Evolutionary conservation across 1,140 invertebrate species (phyloP).

Genomic region (Stegodyphus dumicola): DNA sequence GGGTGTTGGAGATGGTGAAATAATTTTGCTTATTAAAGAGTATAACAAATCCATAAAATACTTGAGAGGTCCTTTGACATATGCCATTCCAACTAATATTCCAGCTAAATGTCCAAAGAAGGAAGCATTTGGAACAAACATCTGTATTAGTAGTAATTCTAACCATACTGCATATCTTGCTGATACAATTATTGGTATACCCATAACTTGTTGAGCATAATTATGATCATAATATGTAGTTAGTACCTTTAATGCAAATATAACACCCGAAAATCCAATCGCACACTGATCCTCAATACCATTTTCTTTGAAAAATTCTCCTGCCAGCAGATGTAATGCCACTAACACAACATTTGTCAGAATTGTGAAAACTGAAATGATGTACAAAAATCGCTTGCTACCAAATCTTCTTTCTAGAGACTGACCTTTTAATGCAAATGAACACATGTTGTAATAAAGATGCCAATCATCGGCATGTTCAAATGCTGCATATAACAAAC

Average conservation of each 20-base stretch:
- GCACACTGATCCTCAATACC: slow-evolving; percentile 71
- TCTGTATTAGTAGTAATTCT: slow-evolving; percentile 77
- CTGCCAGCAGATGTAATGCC: slow-evolving; percentile 66
- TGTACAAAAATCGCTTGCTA: slow-evolving; percentile 72
- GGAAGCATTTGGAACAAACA: slow-evolving; percentile 75
- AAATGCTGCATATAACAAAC: slow-evolving; percentile 74
- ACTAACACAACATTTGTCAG: slow-evolving; percentile 73
- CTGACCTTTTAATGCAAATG: slow-evolving; percentile 76
- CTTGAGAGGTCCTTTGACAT: slow-evolving; percentile 75
- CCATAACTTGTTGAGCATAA: slow-evolving; percentile 66
- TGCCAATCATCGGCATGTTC: slow-evolving; percentile 80
- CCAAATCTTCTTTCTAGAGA: slow-evolving; percentile 73
- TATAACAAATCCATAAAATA: slow-evolving; percentile 69
- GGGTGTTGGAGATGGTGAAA: background rate
- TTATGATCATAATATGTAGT: slow-evolving; percentile 68
- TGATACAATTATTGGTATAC: slow-evolving; percentile 73
- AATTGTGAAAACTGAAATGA: slow-evolving; percentile 73
- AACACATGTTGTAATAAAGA: slow-evolving; percentile 81
- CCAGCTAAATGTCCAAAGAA: slow-evolving; percentile 78
- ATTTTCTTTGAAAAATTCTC: slow-evolving; percentile 54
- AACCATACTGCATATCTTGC: slow-evolving; percentile 75
- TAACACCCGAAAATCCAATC: slow-evolving; percentile 77
- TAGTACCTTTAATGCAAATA: slow-evolving; percentile 79
- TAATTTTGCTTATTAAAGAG: slow-evolving; percentile 2
- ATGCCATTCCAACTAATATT: slow-evolving; percentile 77